These are phyloP conservation scores for Chlorodrepanis virens DNA, from an alignment of 2,113 vertebrate genomes.

Conservation along the genomic window DNA sequence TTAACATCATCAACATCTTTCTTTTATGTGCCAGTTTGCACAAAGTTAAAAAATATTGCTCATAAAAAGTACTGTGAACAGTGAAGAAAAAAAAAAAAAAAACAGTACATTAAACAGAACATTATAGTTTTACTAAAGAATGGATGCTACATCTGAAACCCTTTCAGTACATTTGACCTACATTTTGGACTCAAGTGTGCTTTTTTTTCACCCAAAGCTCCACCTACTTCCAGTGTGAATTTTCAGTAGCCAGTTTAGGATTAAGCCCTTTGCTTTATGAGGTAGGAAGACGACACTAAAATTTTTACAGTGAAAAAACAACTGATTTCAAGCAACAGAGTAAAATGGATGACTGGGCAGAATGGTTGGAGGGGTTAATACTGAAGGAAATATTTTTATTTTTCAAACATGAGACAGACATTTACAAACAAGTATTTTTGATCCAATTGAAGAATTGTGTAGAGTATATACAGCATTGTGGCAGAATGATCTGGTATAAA, in stretches of 20 bases:
- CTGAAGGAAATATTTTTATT: neutral
- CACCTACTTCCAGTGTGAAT: neutral
- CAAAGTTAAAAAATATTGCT: neutral
- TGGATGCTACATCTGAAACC: neutral
- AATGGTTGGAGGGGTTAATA: neutral
- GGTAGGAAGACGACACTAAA: neutral
- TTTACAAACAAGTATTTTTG: conserved; percentile 55
- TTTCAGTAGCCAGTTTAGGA: neutral
- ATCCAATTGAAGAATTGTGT: conserved; percentile 28
- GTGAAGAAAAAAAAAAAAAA: neutral
- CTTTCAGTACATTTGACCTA: neutral
- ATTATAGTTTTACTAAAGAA: neutral
- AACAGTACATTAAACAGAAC: neutral
- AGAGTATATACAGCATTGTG: neutral
- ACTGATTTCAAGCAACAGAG: conserved; percentile 10
- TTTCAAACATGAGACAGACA: conserved; percentile 19
- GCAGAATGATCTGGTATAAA: conserved; percentile 16
- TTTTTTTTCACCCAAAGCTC: neutral
- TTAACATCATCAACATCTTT: neutral
- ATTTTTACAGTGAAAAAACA: conserved; percentile 12
- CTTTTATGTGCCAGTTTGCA: neutral
- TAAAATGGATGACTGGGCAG: conserved; percentile 17
- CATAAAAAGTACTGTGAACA: neutral
- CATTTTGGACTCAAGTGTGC: neutral
- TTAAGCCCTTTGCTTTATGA: neutral